Base-by-base conservation (phyloP, 2,113 vertebrate species). In the Fulica atra region DNA sequence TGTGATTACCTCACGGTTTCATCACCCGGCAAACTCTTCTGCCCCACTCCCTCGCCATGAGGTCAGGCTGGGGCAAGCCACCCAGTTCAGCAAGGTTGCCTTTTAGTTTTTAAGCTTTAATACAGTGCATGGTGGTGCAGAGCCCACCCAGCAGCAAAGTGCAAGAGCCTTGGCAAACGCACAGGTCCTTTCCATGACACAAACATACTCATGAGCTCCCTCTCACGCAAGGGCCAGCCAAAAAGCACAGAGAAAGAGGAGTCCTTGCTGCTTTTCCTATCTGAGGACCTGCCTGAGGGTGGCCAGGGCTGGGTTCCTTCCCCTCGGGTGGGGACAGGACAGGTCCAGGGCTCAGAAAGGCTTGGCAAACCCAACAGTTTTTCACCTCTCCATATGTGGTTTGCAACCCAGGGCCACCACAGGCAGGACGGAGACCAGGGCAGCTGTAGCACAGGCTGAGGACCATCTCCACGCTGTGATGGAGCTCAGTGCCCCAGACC, bases 341-440 rank as follows among this genome's bases (percentile, higher is more conserved):
- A 13, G n/a, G 33, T 60, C 53, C 68, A n/a, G 4, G 36, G 8
- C 66, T 53, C 59, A 20, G 33, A 33, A 46, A n/a, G 4, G 13
- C n/a, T 46, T 38, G 15, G n/a, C 59, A 80, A 12, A 73, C 20
- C 38, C 74, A 53, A 19, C 15, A 21, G 44, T 38, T 28, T 23
- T 59, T 23, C 1, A 0, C 29, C 14, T 24, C 73, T 44, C 26
- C 3, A 0, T 7, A 8, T 7, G 16, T 7, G 1, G 1, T 7
- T 71, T 25, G 36, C 26, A 57, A 13, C 14, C 50, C 51, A 36
- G 50, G 33, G 23, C 21, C 17, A 29, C 50, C 26, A 33, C 36
- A 64, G 35, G 40, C 57, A 36, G 5, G 7, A 20, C 11, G 20
- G 42, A 50, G 21, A 31, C 17, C 20, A 35, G n/a, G 19, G 40